Evolutionary conservation across 2,113 vertebrate genomes (phyloP).

Genomic region (Trogon melanurus): DNA sequence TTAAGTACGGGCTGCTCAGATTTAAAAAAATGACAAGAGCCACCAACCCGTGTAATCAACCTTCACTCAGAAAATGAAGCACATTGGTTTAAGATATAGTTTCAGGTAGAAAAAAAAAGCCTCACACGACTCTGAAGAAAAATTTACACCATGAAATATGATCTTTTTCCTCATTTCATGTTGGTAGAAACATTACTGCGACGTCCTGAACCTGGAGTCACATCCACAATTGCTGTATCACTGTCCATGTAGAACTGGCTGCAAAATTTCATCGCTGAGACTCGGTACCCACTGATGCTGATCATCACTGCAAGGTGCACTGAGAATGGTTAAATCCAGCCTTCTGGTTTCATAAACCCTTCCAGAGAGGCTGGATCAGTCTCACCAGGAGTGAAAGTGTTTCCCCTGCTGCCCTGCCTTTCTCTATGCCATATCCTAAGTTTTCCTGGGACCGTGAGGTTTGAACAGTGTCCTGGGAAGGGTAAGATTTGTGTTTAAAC

Average conservation of each 20-base stretch:
- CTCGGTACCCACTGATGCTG: background rate
- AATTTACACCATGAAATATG: background rate
- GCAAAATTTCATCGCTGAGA: background rate
- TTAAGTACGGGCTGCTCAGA: background rate
- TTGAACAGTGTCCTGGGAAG: background rate
- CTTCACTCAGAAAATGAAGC: background rate
- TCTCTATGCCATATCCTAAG: background rate
- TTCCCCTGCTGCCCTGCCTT: background rate
- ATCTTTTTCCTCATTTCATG: background rate
- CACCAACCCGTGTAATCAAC: background rate
- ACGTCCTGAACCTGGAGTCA: background rate
- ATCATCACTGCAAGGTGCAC: background rate
- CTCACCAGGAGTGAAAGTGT: accelerated
- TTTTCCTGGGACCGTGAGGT: background rate
- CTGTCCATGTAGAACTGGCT: background rate
- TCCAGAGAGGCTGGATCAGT: background rate
- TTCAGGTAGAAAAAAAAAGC: background rate
- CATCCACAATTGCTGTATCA: background rate
- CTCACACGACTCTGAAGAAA: background rate
- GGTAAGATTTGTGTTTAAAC: background rate
- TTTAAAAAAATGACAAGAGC: background rate
- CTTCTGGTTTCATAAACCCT: background rate
- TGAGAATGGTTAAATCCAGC: background rate
- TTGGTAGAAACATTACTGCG: background rate
- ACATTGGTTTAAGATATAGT: background rate